A percentile compares a stretch with the other conserved stretches of the same genome.
phyloP scores from a whole-genome alignment of 35 echinoderm and acorn worm species.

The Ophiothrix spiculata region DNA sequence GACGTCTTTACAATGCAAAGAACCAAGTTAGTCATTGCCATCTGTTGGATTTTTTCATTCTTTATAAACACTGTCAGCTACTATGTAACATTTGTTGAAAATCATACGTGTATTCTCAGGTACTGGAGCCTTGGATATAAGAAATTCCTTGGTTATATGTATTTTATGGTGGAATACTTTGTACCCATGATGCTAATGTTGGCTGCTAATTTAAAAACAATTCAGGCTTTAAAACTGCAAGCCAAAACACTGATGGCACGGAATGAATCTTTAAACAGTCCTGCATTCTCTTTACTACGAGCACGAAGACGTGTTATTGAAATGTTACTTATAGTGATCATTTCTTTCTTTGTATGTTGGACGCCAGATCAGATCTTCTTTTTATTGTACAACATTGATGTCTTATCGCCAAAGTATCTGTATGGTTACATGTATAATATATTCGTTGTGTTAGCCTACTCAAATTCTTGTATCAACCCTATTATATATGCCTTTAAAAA shows the following conservation, averaged over 20 bases:
- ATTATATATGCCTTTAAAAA: slow-evolving; percentile 66
- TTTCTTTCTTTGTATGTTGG: slow-evolving; percentile 77
- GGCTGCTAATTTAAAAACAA: slow-evolving; percentile 33
- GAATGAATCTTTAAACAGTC: slow-evolving; percentile 27
- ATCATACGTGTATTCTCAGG: slow-evolving; percentile 28
- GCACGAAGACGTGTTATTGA: slow-evolving; percentile 44
- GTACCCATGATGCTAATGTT: slow-evolving; percentile 62
- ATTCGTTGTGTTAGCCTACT: slow-evolving; percentile 57
- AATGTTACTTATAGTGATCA: slow-evolving; percentile 63
- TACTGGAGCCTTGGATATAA: slow-evolving; percentile 32
- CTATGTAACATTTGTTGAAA: slow-evolving; percentile 31
- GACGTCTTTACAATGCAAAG: slow-evolving; percentile 45
- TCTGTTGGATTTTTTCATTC: slow-evolving; percentile 55
- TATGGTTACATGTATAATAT: slow-evolving; percentile 18
- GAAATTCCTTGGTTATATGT: slow-evolving; percentile 27
- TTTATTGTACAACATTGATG: slow-evolving; percentile 41
- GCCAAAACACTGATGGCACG: slow-evolving; percentile 5
- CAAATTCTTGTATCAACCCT: slow-evolving; percentile 71
- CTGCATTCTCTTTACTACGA: slow-evolving; percentile 49
- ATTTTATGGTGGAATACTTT: slow-evolving; percentile 55
- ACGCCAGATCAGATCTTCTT: slow-evolving; percentile 55
- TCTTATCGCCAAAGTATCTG: slow-evolving; percentile 16
- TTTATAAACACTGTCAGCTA: slow-evolving; percentile 47
- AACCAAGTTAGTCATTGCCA: slow-evolving; percentile 22
- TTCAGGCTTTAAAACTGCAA: slow-evolving; percentile 39